A percentile compares a stretch with the other conserved stretches of the same genome.
Conservation (phyloP, 2,797 vertebrate genomes). For the Aulostomus chinensis region DNA sequence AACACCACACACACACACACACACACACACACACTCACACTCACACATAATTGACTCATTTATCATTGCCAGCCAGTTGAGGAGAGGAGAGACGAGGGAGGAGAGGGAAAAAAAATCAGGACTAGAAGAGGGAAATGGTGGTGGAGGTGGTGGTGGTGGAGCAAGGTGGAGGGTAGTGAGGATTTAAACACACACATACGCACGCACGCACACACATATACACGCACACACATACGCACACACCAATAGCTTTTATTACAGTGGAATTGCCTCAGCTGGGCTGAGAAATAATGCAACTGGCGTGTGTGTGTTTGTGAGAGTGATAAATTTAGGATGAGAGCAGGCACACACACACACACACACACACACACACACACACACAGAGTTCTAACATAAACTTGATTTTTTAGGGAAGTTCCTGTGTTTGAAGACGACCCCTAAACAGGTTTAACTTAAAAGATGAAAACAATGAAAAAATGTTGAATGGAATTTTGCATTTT, state of each 20-base stretch:
- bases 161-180: constrained; percentile 27
- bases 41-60: constrained; percentile 86
- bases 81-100: constrained; percentile 33
- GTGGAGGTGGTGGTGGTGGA: constrained; percentile 14
- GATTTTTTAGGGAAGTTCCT: too few species aligned
- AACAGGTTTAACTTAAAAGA: too few species aligned
- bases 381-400: too few species aligned
- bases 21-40: too few species aligned
- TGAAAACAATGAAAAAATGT: too few species aligned
- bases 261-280: constrained; percentile 77
- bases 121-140: constrained; percentile 36
- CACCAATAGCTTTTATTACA: constrained; percentile 80
- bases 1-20: constrained; percentile 52
- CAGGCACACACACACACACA: too few species aligned
- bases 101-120: constrained; percentile 35
- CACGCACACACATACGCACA: constrained; percentile 54
- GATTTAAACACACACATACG: constrained; percentile 67
- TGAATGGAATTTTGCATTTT: too few species aligned
- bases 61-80: constrained; percentile 77
- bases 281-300: constrained; percentile 54
- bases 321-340: constrained; percentile 25
- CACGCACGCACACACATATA: too few species aligned
- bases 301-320: constrained; percentile 9
- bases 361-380: too few species aligned
- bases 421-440: too few species aligned